Base-by-base conservation (phyloP, 2,888 invertebrate species). In the Amitus sp. region DNA sequence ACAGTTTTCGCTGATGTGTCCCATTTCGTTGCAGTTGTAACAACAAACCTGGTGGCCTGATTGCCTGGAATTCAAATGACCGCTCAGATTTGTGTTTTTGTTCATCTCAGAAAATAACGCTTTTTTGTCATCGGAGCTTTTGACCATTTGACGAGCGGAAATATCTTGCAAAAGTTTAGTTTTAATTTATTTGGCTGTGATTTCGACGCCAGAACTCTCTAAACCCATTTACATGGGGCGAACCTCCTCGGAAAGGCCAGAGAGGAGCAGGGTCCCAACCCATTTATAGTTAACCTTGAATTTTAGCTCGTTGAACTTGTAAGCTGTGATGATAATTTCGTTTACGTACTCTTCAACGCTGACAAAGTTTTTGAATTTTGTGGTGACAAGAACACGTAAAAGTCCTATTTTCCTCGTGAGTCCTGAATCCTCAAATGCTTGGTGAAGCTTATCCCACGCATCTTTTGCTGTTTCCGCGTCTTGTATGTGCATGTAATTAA, bases 221-320 rank as follows among this genome's bases (percentile, higher is more conserved):
- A 69, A 33, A 1, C 56, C 69, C 64, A 73, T 71, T n/a, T 76
- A 71, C 72, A 77, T 73, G 3, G 75, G 74, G 17, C 61, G 56
- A 47, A 71, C 73, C 20, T 66, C 53, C 18, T 73, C 72, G 13
- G 73, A 68, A 12, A 76, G 45, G 18, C 73, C 72, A 9, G 73
- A 70, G 10, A 77, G 53, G 39, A 78, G 54, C 3, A 78, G 53
- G 1, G 73, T 68, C 3, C 71, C 74, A 3, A 78, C 49, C 72
- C 74, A 76, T 57, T 73, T 68, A 13, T 75, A 71, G 2, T 50
- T 34, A 10, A 75, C 56, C 27, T 71, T 62, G 19, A 76, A 66
- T 6, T 70, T 67, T 4, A 74, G 66, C 7, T 48, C 66, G 7
- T 55, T 66, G 7, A 76, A 45, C 61, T 75, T 73, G 15, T 77